A percentile compares a stretch with the other conserved stretches of the same genome.
Conservation (phyloP, 2,888 invertebrate species). For the Mesorhabditis sp. region DNA sequence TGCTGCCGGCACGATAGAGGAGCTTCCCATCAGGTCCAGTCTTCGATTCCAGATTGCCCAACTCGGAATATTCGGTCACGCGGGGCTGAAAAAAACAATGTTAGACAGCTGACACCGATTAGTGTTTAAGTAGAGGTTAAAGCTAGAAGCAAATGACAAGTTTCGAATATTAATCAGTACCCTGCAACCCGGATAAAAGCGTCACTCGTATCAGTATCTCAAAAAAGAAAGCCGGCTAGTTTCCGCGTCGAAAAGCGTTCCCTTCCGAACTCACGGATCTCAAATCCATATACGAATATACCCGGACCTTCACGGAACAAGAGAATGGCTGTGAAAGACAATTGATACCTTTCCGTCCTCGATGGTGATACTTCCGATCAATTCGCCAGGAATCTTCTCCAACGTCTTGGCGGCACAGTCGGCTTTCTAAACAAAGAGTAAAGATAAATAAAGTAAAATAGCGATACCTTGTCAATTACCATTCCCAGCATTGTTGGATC, state of each 20-base stretch:
- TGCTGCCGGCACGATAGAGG: constrained; percentile 89
- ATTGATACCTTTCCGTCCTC: constrained; percentile 19
- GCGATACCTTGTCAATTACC: constrained; percentile 68
- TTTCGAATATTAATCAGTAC: too few relatives aligned
- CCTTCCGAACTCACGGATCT: background rate
- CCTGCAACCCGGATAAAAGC: too few relatives aligned
- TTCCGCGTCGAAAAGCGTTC: too few relatives aligned
- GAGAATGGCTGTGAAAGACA: constrained; percentile 62
- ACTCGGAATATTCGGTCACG: constrained; percentile 93
- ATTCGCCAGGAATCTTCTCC: constrained; percentile 26
- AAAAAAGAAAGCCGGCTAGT: too few relatives aligned
- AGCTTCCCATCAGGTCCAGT: constrained; percentile 66
- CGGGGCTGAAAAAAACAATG: constrained; percentile 17
- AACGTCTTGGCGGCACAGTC: constrained; percentile 18
- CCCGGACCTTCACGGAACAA: constrained; percentile 19
- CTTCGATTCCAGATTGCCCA: constrained; percentile 74
- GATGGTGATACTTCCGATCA: constrained; percentile 34
- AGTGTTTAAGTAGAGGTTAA: background rate
- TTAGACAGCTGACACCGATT: background rate
- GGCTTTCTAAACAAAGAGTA: constrained; percentile 58
- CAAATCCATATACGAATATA: constrained; percentile 5
- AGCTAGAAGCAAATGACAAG: too few relatives aligned
- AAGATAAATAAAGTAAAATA: background rate
- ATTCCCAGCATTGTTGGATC: constrained; percentile 33
- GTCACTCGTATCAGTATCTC: too few relatives aligned